Base-by-base conservation (phyloP, 2,888 invertebrate species). In the Hipparchia sbordonii region DNA sequence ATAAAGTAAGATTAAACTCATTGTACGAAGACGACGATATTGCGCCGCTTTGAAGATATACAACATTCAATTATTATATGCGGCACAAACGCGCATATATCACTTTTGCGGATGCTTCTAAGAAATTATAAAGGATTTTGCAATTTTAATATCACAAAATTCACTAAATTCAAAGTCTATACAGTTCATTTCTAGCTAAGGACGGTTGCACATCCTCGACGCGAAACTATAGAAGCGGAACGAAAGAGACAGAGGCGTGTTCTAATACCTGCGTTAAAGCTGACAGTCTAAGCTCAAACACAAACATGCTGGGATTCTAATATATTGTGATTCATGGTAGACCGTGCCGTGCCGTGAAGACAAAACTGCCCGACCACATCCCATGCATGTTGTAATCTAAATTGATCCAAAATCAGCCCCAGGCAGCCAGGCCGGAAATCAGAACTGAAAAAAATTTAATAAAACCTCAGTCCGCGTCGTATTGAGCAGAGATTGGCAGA, bases 1-100 rank as follows among this genome's bases (percentile, higher is more conserved):
- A 87, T 87, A 87, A 88, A 85, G 83, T 82, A 80, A 85, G 87
- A 88, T 89, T 87, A 88, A 78, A 81, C 83, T 81, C 85, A 83
- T 84, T 84, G 83, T 84, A 56, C 67, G 57, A 13, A 12, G 46
- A 57, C 39, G 57, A 67, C 54, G 67, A 67, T 67, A 67, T 57
- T 67, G 57, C 57, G 67, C 10, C 48, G 57, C 56, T 23, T 10
- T 6, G 46, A 39, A 56, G 12, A 46, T 46, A 46, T 57, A 59
- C 46, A 39, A 39, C n/a, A 13, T 12, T 48, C 2, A 46, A 48
- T 13, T 63, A 52, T 52, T 63, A 48, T 52, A 59, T 48, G 10
- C 59, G 23, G 23, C 69, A 62, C 59, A 70, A 73, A 63, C 60
- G 63, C 33, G 59, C 57, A 46, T 56, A 45, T 23, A 59, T 67